A percentile compares a stretch with the other conserved stretches of the same genome.
Evolutionary conservation across 2,113 vertebrate genomes (phyloP).

Genomic region (Psittacula cyanocephala): DNA sequence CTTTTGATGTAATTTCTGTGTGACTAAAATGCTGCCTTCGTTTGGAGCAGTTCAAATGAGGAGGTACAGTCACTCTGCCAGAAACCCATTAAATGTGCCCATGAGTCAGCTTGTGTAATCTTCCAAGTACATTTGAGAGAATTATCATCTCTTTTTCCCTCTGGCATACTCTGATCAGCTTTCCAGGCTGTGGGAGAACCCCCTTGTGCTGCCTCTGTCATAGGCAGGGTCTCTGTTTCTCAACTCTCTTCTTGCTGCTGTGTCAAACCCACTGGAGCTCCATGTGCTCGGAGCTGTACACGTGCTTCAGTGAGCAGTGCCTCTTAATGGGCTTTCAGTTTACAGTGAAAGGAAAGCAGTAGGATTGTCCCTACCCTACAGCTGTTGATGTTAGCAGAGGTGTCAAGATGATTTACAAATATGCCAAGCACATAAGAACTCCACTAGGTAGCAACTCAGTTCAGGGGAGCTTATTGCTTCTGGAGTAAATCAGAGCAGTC

Average conservation of each 20-base stretch:
- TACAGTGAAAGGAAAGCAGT: neutral
- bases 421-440: neutral
- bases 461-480: neutral
- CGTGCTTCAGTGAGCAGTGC: neutral
- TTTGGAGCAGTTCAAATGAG: neutral
- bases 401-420: neutral
- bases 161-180: neutral
- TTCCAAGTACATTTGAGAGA: neutral
- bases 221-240: neutral
- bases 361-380: neutral
- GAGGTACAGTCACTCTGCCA: neutral
- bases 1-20: slow-evolving; percentile 62
- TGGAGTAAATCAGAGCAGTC: neutral
- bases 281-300: neutral
- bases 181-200: neutral
- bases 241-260: neutral
- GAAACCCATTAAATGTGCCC: slow-evolving; percentile 16
- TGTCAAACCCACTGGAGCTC: neutral
- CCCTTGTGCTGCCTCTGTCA: neutral
- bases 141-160: neutral
- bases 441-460: neutral
- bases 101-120: neutral
- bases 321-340: neutral
- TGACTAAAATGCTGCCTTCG: slow-evolving; percentile 14
- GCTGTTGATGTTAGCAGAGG: neutral